A percentile compares a stretch with the other conserved stretches of the same genome.
These are phyloP conservation scores for Tupaia tana DNA, from an alignment of 2,113 vertebrate species.

Conservation along the genomic window DNA sequence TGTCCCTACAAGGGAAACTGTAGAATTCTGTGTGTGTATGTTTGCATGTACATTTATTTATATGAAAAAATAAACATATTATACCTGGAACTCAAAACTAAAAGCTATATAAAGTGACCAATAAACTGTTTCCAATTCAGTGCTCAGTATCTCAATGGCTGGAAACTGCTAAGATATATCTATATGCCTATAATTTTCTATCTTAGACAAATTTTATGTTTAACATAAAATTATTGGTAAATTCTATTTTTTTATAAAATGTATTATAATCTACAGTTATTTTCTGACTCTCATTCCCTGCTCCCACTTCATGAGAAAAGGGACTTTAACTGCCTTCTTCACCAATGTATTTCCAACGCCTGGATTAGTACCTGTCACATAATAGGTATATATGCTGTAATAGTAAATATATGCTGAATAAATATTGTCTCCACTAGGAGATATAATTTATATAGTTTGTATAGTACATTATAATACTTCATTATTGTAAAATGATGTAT, in stretches of 20 bases:
- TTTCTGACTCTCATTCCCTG: not conserved
- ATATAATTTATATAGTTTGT: not conserved
- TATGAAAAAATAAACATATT: not conserved
- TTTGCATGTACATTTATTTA: not conserved
- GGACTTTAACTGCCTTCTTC: not conserved
- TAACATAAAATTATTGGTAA: not conserved
- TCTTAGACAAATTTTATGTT: not conserved
- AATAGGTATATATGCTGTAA: not conserved
- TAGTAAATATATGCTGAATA: not conserved
- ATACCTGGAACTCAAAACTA: not conserved
- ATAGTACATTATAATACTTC: not conserved
- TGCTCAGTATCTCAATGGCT: not conserved
- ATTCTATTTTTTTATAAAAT: not conserved
- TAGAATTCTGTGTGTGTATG: not conserved
- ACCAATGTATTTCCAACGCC: not conserved
- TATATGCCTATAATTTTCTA: not conserved
- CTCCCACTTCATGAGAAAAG: not conserved
- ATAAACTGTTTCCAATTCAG: not conserved
- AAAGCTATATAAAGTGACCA: not conserved
- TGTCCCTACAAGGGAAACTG: not conserved
- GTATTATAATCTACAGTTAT: not conserved
- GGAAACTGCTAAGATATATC: not conserved
- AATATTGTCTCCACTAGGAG: not conserved
- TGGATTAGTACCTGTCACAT: not conserved
- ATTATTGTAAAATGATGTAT: not conserved